These are phyloP conservation scores for Heliconius ismenius DNA, from an alignment of 2,888 invertebrate species.

Conservation along the genomic window DNA sequence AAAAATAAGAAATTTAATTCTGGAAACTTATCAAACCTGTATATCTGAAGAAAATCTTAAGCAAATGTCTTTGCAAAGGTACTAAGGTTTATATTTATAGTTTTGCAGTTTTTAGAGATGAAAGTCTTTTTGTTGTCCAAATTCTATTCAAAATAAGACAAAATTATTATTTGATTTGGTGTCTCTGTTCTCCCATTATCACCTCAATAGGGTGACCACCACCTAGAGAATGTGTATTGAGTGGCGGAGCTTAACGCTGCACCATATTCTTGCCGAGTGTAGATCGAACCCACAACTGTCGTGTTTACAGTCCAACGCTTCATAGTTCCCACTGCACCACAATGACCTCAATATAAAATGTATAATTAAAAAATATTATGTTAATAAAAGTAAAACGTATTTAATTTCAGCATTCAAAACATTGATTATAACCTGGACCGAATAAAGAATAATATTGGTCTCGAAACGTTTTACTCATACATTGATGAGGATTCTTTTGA, in stretches of 20 bases:
- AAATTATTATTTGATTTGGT: not conserved
- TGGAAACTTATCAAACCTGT: too few species aligned
- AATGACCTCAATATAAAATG: not conserved
- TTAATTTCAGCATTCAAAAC: slow-evolving; percentile 6
- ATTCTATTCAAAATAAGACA: too few species aligned
- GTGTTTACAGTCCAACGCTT: too few species aligned
- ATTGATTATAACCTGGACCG: slow-evolving; percentile 4
- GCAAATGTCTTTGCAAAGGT: too few species aligned
- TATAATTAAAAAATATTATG: not conserved
- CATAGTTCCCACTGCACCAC: not conserved
- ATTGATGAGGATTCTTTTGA: slow-evolving; percentile 12
- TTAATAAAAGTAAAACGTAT: not conserved
- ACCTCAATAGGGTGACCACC: too few species aligned
- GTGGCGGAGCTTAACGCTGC: not conserved
- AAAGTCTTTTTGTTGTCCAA: too few species aligned
- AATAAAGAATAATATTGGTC: not conserved
- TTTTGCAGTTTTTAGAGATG: too few species aligned
- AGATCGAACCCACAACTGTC: not conserved
- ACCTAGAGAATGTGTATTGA: not conserved
- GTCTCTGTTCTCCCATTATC: too few species aligned
- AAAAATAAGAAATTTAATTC: too few species aligned
- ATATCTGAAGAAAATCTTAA: too few species aligned
- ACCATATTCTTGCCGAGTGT: not conserved
- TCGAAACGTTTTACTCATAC: slow-evolving; percentile 1
- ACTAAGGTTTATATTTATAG: too few species aligned